Conservation (phyloP, 2,797 vertebrate species). For the Lepidocolaptes lacrymiger region DNA sequence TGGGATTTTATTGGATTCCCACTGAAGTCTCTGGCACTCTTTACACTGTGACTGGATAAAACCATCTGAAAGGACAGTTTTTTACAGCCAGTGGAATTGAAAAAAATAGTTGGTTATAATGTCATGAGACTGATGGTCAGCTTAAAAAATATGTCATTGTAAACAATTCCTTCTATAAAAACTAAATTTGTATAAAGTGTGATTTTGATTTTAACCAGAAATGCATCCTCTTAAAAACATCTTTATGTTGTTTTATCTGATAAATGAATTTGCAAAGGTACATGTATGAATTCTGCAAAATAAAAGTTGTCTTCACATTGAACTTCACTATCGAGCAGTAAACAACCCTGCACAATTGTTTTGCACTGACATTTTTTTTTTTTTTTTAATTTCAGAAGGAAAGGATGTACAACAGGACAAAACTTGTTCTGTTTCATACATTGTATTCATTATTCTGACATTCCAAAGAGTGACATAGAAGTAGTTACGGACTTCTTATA, state of each 20-base stretch:
- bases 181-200: background rate
- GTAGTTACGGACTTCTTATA: background rate
- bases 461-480: background rate
- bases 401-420: background rate
- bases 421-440: background rate
- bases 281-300: background rate
- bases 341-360: background rate
- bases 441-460: background rate
- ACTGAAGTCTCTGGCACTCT: background rate
- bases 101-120: conserved; percentile 48
- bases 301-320: background rate
- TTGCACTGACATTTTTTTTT: background rate
- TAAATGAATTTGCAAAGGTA: background rate
- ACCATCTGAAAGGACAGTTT: conserved; percentile 13
- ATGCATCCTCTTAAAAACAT: background rate
- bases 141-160: conserved; percentile 44
- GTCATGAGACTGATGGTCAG: conserved; percentile 40
- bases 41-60: background rate
- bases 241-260: background rate
- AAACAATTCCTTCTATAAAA: conserved; percentile 45
- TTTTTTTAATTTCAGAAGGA: background rate
- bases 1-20: conserved; percentile 20
- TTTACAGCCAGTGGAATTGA: conserved; percentile 53
- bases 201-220: background rate
- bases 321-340: background rate